Evolutionary conservation across 1,140 invertebrate species (phyloP).

Genomic region (Drosophila sproati): DNA sequence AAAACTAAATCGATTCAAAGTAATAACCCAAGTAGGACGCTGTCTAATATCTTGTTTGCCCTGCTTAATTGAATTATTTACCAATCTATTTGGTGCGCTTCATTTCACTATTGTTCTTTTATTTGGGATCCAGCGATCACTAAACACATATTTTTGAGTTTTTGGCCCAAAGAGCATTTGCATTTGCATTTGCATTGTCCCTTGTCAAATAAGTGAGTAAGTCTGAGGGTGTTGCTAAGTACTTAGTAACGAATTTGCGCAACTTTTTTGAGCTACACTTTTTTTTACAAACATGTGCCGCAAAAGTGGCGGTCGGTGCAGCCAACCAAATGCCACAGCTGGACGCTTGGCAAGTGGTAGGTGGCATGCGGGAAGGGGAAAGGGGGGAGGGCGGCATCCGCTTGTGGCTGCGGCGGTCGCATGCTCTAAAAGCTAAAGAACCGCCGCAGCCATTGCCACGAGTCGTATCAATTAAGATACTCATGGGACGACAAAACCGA

Average conservation of each 20-base stretch:
- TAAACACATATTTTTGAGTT: not conserved
- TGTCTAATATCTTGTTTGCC: no score
- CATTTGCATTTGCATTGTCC: not conserved
- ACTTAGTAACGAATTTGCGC: slow-evolving; percentile 32
- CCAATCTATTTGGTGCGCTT: no score
- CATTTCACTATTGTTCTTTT: no score
- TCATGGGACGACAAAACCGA: slow-evolving; percentile 40
- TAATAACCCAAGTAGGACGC: no score
- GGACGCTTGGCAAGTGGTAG: not conserved
- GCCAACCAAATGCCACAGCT: slow-evolving; percentile 16
- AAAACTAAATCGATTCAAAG: no score
- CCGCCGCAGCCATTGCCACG: slow-evolving; percentile 8
- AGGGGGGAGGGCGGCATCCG: slow-evolving; percentile 7
- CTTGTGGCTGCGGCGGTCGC: slow-evolving; percentile 65
- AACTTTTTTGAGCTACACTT: slow-evolving; percentile 27
- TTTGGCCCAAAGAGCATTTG: not conserved
- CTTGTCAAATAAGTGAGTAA: not conserved
- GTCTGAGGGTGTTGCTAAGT: slow-evolving; percentile 21
- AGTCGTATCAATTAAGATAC: slow-evolving; percentile 42
- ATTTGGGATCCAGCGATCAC: not conserved
- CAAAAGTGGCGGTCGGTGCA: slow-evolving; percentile 38
- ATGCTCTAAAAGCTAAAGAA: slow-evolving; percentile 72
- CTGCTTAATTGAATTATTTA: no score
- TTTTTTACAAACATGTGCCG: slow-evolving; percentile 18
- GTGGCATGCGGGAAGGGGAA: not conserved